Percentiles rank a stretch among this genome's conserved stretches.
These are phyloP conservation scores for Crioceris asparagi DNA, from an alignment of 2,888 invertebrate genomes.

Conservation along the genomic window DNA sequence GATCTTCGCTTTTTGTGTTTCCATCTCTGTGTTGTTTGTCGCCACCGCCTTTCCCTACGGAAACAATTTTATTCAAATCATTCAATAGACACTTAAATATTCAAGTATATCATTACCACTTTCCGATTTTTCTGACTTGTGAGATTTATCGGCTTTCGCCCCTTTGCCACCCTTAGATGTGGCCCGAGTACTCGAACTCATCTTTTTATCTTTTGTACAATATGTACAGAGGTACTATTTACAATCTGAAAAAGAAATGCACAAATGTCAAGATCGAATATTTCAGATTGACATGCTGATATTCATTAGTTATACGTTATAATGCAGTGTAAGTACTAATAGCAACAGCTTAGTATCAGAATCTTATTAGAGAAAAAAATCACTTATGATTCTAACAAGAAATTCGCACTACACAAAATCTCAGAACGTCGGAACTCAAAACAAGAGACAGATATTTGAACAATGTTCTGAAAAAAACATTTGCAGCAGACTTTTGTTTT, in stretches of 20 bases:
- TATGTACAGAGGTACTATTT: conserved; percentile 72
- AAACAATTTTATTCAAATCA: neutral
- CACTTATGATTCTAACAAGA: too few species aligned
- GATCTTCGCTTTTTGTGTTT: conserved; percentile 43
- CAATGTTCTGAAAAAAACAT: too few species aligned
- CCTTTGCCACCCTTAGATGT: conserved; percentile 51
- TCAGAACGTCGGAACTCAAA: too few species aligned
- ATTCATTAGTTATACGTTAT: too few species aligned
- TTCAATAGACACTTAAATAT: neutral
- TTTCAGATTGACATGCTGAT: too few species aligned
- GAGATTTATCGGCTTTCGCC: conserved; percentile 35
- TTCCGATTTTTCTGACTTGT: conserved; percentile 36
- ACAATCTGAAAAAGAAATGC: conserved; percentile 47
- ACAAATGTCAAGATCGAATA: conserved; percentile 16
- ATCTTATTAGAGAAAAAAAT: too few species aligned
- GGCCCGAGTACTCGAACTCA: conserved; percentile 61
- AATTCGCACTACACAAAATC: too few species aligned
- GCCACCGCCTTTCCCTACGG: conserved; percentile 32
- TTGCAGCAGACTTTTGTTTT: too few species aligned
- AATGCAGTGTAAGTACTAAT: too few species aligned
- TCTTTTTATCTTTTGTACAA: conserved; percentile 54
- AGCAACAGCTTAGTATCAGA: too few species aligned
- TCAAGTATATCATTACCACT: conserved; percentile 26
- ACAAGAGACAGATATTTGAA: too few species aligned
- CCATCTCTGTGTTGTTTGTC: conserved; percentile 30